Evolutionary conservation across 2,113 vertebrate species (phyloP).

Genomic region (Cnemophilus loriae): DNA sequence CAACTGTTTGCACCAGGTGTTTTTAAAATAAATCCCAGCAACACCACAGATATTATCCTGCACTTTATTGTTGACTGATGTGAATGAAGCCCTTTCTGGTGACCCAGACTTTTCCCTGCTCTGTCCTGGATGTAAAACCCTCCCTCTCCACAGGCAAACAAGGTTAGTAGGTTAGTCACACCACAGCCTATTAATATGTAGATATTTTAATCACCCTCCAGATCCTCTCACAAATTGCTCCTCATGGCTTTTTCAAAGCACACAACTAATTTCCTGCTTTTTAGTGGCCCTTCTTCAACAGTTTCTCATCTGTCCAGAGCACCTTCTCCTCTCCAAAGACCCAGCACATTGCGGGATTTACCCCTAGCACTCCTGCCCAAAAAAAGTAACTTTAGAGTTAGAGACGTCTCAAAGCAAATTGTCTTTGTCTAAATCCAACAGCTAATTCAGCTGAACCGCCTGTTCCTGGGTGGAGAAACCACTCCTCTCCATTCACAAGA

Average conservation of each 20-base stretch:
- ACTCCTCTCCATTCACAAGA: neutral
- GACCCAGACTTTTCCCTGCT: neutral
- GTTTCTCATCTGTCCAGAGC: neutral
- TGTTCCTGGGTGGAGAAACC: neutral
- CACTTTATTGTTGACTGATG: neutral
- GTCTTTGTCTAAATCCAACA: neutral
- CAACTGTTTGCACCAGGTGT: neutral
- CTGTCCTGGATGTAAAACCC: neutral
- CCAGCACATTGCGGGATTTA: neutral
- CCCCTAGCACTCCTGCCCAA: neutral
- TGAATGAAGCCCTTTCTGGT: neutral
- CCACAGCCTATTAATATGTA: neutral
- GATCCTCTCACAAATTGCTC: neutral
- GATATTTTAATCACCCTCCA: neutral
- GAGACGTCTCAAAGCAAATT: neutral
- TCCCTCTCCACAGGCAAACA: constrained; percentile 2
- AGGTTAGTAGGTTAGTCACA: neutral
- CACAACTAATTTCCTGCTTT: neutral
- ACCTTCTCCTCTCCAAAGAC: neutral
- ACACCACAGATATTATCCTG: constrained; percentile 9
- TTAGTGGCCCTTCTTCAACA: neutral
- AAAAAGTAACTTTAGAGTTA: neutral
- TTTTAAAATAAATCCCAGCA: neutral
- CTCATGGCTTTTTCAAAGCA: neutral
- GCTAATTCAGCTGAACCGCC: neutral